A percentile compares a stretch with the other conserved stretches of the same genome.
Evolutionary conservation across 2,797 vertebrate species (phyloP).

Genomic region (Odontamblyopus rebecca): DNA sequence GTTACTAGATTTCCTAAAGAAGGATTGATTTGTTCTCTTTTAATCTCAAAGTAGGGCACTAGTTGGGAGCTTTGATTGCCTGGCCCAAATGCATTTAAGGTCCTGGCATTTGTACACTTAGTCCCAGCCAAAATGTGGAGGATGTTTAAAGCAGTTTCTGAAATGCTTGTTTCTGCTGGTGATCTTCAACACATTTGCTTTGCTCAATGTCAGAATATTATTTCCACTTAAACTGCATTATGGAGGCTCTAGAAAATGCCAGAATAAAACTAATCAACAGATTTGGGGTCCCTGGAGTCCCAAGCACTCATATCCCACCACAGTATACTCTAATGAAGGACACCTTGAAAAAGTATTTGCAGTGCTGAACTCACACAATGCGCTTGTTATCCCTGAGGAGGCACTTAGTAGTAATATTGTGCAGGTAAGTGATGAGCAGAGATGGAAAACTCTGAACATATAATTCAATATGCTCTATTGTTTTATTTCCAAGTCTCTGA

Average conservation of each 20-base stretch:
- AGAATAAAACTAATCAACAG: constrained; percentile 46
- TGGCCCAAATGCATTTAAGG: constrained; percentile 28
- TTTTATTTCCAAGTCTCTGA: not conserved
- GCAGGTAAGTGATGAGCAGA: constrained; percentile 25
- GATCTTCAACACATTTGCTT: constrained; percentile 53
- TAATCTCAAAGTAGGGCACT: not conserved
- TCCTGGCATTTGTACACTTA: constrained; percentile 30
- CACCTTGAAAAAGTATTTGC: constrained; percentile 32
- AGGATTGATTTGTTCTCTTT: constrained; percentile 8
- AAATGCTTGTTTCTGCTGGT: constrained; percentile 56
- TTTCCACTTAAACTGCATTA: constrained; percentile 37
- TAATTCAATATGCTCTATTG: not conserved
- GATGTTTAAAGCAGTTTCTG: constrained; percentile 43
- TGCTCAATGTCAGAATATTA: constrained; percentile 55
- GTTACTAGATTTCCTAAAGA: not conserved
- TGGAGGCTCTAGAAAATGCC: constrained; percentile 28
- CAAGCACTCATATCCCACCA: constrained; percentile 15
- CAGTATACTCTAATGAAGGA: constrained; percentile 37
- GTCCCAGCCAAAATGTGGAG: constrained; percentile 39
- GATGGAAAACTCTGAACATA: constrained; percentile 10
- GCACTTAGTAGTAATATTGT: constrained; percentile 21
- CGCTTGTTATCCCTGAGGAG: constrained; percentile 21
- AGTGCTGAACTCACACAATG: constrained; percentile 41
- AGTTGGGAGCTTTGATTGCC: not conserved
- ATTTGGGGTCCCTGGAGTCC: constrained; percentile 19